Conservation (phyloP, 2,888 invertebrate species). For the Phymatocera aterrima region DNA sequence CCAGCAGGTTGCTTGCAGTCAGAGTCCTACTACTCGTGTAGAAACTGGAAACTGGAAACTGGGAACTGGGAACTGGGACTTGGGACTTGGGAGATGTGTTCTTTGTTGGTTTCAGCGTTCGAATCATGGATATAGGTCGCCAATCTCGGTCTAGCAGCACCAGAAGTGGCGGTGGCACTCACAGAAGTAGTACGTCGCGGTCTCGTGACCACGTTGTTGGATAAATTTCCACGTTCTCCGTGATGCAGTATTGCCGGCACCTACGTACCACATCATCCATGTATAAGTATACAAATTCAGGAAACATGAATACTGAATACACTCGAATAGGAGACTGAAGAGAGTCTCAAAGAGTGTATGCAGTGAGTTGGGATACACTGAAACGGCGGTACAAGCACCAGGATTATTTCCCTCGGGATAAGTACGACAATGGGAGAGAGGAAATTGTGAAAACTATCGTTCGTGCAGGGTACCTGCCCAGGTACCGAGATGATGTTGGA, state of each 20-base stretch:
- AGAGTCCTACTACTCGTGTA: not conserved
- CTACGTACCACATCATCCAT: not conserved
- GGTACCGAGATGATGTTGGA: not conserved
- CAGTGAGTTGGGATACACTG: not conserved
- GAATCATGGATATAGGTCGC: slow-evolving; percentile 18
- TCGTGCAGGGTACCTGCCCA: too few relatives aligned
- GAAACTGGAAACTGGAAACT: slow-evolving; percentile 5
- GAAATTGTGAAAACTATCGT: not conserved
- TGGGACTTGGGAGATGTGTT: slow-evolving; percentile 14
- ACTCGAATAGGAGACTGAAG: not conserved
- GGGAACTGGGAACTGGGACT: slow-evolving; percentile 2
- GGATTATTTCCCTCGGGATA: slow-evolving; percentile 37
- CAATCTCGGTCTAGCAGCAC: slow-evolving; percentile 18
- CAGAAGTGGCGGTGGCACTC: too few relatives aligned
- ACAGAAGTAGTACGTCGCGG: not conserved
- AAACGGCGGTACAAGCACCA: not conserved
- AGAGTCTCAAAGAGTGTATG: not conserved
- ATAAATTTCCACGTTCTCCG: not conserved
- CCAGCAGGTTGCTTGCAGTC: slow-evolving; percentile 18
- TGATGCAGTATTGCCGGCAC: not conserved
- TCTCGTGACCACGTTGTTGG: not conserved
- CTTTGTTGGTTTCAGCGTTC: slow-evolving; percentile 19
- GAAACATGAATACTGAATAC: not conserved
- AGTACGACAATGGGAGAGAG: slow-evolving; percentile 4
- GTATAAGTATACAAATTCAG: slow-evolving; percentile 1